Base-by-base conservation (phyloP, 2,113 vertebrate genomes). In the Fulica atra region DNA sequence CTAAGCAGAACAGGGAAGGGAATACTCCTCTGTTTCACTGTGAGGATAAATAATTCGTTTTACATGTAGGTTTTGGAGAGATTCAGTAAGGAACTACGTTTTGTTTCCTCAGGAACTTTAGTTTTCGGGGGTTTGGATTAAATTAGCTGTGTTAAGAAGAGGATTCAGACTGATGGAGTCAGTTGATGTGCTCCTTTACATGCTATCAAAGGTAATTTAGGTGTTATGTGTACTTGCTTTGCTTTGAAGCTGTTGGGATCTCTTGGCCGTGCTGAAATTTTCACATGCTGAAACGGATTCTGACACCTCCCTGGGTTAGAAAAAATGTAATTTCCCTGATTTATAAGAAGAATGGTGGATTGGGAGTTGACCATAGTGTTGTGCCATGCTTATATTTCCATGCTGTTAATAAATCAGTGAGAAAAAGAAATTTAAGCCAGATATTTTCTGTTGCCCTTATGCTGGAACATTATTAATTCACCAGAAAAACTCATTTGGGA, bases 361-460 rank as follows among this genome's bases (percentile, higher is more conserved):
- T 92, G 69, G 66, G 92, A 89, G 17, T 68, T 91, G 66, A 50
- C 70, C 4, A 0, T 31, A 44, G 29, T 84, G 56, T 65, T 81
- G 16, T 42, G 51, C 54, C 11, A 9, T 51, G 44, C 60, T 89
- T 82, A 54, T 50, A 33, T 60, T 95, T 92, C 90, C 40, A 46
- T 33, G 21, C 17, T 92, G 5, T 71, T 93, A 92, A 95, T 94
- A 96, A 94, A 92, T 91, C 81, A 54, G 23, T 15, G 64, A 81
- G 56, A 86, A 84, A 95, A 91, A 66, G 16, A 87, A 95, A 95
- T 89, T 93, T 71, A 92, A 77, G 56, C 31, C 51, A 73, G 92
- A 21, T 4, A 25, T 81, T 95, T 91, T 86, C 54, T 76, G 29
- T 77, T 82, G 80, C 60, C 51, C 14, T 54, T 89, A 38, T 40